phyloP scores from a whole-genome alignment of 1,140 invertebrate species.

The Temnothorax longispinosus region DNA sequence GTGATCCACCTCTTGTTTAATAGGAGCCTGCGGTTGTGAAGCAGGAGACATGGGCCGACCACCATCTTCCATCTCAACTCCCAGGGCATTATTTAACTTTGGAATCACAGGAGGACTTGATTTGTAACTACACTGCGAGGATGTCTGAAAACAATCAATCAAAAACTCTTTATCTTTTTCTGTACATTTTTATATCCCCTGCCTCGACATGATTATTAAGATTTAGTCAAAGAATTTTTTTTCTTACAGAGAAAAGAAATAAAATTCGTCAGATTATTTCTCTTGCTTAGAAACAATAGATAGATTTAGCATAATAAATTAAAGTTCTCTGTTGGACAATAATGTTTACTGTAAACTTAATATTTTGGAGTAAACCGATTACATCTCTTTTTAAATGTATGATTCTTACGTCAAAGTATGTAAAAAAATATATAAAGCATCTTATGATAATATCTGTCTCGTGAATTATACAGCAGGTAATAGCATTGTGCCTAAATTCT shows the following conservation, averaged over 20 bases:
- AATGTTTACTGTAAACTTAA: not conserved
- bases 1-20: conserved; percentile 88
- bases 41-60: conserved; percentile 86
- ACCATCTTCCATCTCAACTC: conserved; percentile 87
- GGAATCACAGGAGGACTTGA: conserved; percentile 87
- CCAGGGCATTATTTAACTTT: conserved; percentile 88
- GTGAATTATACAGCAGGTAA: conserved; percentile 54
- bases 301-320: not conserved
- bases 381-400: not conserved
- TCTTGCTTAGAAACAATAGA: not conserved
- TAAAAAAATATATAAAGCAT: not conserved
- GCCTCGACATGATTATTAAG: not conserved
- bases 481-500: conserved; percentile 61
- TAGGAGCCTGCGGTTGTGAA: conserved; percentile 87
- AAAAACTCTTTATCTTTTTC: conserved; percentile 11
- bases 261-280: conserved; percentile 4
- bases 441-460: conserved; percentile 30
- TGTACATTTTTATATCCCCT: not conserved
- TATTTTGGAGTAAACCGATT: not conserved
- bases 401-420: not conserved
- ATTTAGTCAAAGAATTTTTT: not conserved
- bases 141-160: conserved; percentile 84
- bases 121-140: conserved; percentile 88
- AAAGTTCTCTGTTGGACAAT: not conserved
- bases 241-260: not conserved